Conservation (phyloP, 1,140 invertebrate species). For the Papilio xuthus region DNA sequence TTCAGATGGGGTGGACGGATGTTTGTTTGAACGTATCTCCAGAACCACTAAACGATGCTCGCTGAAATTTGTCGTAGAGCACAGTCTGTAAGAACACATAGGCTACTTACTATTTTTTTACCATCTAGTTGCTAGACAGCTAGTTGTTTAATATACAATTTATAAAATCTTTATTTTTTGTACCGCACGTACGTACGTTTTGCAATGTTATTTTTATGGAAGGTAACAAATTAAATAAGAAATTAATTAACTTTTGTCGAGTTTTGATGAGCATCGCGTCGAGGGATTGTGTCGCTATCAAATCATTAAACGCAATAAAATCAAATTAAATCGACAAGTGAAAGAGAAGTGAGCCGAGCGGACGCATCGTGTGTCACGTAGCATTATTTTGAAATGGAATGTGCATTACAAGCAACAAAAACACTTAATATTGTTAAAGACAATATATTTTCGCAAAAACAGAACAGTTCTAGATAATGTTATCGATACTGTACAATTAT, state of each 20-base stretch:
- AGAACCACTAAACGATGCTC: no score
- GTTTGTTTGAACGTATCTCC: no score
- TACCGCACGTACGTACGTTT: no score
- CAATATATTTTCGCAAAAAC: not conserved
- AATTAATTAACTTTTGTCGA: not conserved
- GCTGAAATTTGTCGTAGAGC: no score
- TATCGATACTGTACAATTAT: no score
- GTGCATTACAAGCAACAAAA: slow-evolving; percentile 9
- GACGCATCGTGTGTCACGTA: slow-evolving; percentile 18
- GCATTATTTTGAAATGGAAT: slow-evolving; percentile 23
- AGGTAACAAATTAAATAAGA: not conserved
- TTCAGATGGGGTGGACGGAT: no score
- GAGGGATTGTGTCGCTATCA: not conserved
- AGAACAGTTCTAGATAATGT: no score
- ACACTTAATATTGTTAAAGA: not conserved
- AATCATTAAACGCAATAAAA: slow-evolving; percentile 13
- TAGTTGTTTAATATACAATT: no score
- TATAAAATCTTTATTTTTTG: no score
- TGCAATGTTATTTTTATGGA: not conserved
- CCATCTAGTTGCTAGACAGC: no score
- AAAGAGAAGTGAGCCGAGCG: slow-evolving; percentile 9
- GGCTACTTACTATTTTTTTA: no score
- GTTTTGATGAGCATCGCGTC: not conserved
- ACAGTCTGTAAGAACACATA: no score
- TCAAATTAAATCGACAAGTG: not conserved